A percentile compares a stretch with the other conserved stretches of the same genome.
Evolutionary conservation across 2,797 vertebrate genomes (phyloP).

Genomic region (Microhierax caerulescens): DNA sequence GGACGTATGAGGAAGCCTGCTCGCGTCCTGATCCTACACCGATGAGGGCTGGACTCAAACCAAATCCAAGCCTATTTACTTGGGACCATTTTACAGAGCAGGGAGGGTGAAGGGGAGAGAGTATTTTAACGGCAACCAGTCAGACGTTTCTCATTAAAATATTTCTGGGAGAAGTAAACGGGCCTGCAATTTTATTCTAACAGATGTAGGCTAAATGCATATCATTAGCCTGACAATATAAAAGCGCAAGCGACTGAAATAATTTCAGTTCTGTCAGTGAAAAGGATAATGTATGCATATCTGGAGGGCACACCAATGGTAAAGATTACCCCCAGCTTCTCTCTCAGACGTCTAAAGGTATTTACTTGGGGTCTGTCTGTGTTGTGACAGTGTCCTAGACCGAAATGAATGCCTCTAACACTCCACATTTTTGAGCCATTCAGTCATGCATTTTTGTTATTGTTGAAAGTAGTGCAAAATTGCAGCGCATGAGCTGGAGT

Average conservation of each 20-base stretch:
- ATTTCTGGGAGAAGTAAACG: conserved; percentile 56
- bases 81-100: conserved; percentile 35
- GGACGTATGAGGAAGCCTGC: neutral
- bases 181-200: conserved; percentile 44
- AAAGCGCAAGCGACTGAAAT: conserved; percentile 44
- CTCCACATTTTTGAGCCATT: conserved; percentile 83
- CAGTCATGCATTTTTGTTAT: conserved; percentile 87
- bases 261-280: conserved; percentile 22
- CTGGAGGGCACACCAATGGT: conserved; percentile 46
- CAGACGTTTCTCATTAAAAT: conserved; percentile 59
- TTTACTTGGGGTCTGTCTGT: conserved; percentile 78
- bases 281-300: conserved; percentile 58
- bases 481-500: conserved; percentile 76
- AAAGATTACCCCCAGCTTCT: conserved; percentile 70
- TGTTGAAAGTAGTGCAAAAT: conserved; percentile 82
- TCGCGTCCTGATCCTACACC: neutral
- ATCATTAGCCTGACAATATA: conserved; percentile 24
- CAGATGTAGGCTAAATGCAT: conserved; percentile 32
- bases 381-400: conserved; percentile 81
- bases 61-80: neutral
- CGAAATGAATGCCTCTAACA: conserved; percentile 78
- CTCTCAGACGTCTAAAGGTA: conserved; percentile 69
- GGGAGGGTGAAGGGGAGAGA: neutral
- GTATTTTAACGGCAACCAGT: conserved; percentile 24
- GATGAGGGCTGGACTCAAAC: neutral